Conservation (phyloP, 2,797 vertebrate species). For the Melanotaenia trifasciata region DNA sequence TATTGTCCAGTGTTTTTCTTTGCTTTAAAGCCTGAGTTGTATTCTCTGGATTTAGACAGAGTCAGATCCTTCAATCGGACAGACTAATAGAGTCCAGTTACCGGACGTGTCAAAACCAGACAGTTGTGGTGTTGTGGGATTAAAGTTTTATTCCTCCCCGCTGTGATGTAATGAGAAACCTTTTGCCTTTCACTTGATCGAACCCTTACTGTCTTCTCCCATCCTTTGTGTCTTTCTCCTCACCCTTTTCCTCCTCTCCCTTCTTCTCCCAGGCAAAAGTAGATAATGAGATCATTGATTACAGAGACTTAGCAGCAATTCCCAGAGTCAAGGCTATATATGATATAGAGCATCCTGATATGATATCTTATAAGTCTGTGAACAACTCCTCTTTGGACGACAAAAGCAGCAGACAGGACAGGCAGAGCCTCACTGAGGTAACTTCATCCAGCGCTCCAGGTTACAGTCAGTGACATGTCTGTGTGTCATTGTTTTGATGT, state of each 20-base stretch:
- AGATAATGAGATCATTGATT: constrained; percentile 96
- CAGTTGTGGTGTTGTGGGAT: constrained; percentile 44
- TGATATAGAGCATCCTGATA: constrained; percentile 95
- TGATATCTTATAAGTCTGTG: constrained; percentile 92
- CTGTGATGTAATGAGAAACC: constrained; percentile 46
- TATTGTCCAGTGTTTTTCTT: constrained; percentile 4
- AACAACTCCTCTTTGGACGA: constrained; percentile 82
- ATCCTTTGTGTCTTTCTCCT: constrained; percentile 30
- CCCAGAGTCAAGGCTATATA: constrained; percentile 98
- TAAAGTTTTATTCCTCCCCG: constrained; percentile 58
- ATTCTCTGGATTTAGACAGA: neutral
- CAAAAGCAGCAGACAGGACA: constrained; percentile 85
- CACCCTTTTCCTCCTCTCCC: constrained; percentile 15
- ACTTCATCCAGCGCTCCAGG: constrained; percentile 25
- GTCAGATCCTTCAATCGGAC: neutral
- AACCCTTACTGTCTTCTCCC: constrained; percentile 37
- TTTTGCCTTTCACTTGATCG: constrained; percentile 54
- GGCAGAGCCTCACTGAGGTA: constrained; percentile 82
- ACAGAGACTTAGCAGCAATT: constrained; percentile 96
- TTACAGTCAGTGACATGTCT: constrained; percentile 36
- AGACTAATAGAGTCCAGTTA: neutral
- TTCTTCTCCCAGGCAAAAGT: constrained; percentile 90
- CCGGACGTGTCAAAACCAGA: constrained; percentile 35
- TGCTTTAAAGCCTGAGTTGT: neutral
- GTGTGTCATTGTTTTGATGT: constrained; percentile 34